Percentiles rank a stretch among this genome's conserved stretches.
Conservation (phyloP, 2,113 vertebrate genomes). For the Cyanistes caeruleus region DNA sequence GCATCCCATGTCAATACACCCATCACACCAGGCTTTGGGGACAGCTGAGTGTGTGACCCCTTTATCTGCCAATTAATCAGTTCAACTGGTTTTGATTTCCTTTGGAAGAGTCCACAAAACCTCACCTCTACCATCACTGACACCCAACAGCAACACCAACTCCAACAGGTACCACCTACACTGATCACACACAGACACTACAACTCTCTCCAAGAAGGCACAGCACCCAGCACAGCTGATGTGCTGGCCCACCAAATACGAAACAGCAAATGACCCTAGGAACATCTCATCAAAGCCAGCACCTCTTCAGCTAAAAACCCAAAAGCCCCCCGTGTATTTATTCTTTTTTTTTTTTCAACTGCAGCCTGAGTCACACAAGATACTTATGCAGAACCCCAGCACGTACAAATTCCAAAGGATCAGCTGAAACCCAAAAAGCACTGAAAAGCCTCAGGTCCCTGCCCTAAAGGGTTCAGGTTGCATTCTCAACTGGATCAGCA, state of each 20-base stretch:
- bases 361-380: not conserved
- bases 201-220: not conserved
- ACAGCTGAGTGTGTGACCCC: not conserved
- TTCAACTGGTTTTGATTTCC: not conserved
- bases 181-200: not conserved
- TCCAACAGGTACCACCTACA: not conserved
- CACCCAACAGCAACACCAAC: rapidly evolving
- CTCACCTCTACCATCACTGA: not conserved
- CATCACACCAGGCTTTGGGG: rapidly evolving
- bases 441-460: not conserved
- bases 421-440: not conserved
- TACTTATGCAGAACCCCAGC: not conserved
- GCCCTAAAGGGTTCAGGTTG: not conserved
- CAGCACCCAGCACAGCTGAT: not conserved
- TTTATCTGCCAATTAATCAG: no score
- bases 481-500: not conserved
- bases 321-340: rapidly evolving
- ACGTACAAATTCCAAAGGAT: not conserved
- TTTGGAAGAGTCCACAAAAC: no score
- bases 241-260: rapidly evolving
- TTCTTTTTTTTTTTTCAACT: not conserved
- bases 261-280: rapidly evolving
- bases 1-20: rapidly evolving
- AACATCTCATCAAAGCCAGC: rapidly evolving
- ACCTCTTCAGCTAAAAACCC: not conserved